Evolutionary conservation across 2,113 vertebrate genomes (phyloP).

Genomic region (Centropus unirufus): DNA sequence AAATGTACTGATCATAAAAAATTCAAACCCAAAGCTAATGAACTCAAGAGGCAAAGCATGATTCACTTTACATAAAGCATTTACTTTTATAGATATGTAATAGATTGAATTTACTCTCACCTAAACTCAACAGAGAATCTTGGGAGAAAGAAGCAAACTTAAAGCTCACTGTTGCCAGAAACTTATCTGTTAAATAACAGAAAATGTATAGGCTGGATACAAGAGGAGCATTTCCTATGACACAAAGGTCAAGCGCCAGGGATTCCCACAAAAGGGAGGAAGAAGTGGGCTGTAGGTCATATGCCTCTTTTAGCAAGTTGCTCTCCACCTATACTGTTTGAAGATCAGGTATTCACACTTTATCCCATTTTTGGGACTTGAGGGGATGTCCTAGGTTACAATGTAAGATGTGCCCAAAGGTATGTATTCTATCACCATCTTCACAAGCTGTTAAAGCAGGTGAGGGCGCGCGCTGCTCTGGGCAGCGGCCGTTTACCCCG

Average conservation of each 20-base stretch:
- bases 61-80: not conserved
- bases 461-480: too few species aligned
- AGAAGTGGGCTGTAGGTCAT: not conserved
- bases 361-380: not conserved
- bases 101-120: not conserved
- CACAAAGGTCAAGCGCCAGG: not conserved
- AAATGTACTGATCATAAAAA: not conserved
- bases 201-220: accelerated
- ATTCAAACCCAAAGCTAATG: not conserved
- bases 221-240: not conserved
- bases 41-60: not conserved
- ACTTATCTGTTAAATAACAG: accelerated
- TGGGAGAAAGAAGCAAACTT: not conserved
- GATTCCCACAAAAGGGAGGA: not conserved
- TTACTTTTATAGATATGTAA: not conserved
- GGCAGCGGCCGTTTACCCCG: too few species aligned
- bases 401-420: too few species aligned
- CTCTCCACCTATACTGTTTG: not conserved
- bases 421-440: too few species aligned
- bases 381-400: too few species aligned
- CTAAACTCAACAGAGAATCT: not conserved
- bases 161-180: not conserved
- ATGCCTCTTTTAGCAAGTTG: not conserved
- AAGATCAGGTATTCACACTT: not conserved
- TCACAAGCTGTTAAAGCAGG: too few species aligned